Base-by-base conservation (phyloP, 2,888 invertebrate species). In the Ophion ellenae region DNA sequence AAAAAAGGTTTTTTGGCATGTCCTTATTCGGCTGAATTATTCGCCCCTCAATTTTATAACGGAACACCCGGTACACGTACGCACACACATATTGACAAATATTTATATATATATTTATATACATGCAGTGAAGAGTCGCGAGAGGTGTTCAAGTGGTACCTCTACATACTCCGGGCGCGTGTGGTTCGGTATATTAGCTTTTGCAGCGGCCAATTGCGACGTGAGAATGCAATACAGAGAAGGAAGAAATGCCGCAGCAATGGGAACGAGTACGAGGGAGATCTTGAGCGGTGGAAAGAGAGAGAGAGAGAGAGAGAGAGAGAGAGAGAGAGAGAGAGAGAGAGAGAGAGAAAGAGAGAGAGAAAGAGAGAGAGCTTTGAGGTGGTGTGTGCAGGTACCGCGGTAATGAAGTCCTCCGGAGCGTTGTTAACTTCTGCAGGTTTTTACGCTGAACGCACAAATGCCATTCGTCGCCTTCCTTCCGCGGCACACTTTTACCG, bases 351-450 rank as follows among this genome's bases (percentile, higher is more conserved):
- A 24, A 69, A 63, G 74, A 64, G 63, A 59, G 28, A 69, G 53
- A 24, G 24, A 24, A 2, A 24, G 24, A 24, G 24, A 24, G 24
- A 24, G 24, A 24, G 24, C 24, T 24, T 24, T 24, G 24, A 24
- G 24, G 24, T 24, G 24, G 24, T 24, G 24, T 24, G 24, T 24
- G 24, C 74, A 63, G 63, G 69, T 74, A 74, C 83, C 63, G 79
- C 80, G 79, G 80, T 84, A 84, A 84, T 84, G 84, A 90, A 90
- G 90, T 91, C 90, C 89, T 91, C 90, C 83, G 89, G 89, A 88
- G 90, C 89, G 86, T 91, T 90, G 90, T 91, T 91, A 91, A 89
- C 89, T 91, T 87, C 86, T 85, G 88, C 88, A 84, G 88, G 84
- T 90, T 90, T 90, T 90, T 90, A 90, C 88, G 83, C 86, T 32